Evolutionary conservation across 1,140 invertebrate genomes (phyloP), one percentile per base, ranked within the genome.

Genomic region (Aphelenchoides fujianensis): DNA sequence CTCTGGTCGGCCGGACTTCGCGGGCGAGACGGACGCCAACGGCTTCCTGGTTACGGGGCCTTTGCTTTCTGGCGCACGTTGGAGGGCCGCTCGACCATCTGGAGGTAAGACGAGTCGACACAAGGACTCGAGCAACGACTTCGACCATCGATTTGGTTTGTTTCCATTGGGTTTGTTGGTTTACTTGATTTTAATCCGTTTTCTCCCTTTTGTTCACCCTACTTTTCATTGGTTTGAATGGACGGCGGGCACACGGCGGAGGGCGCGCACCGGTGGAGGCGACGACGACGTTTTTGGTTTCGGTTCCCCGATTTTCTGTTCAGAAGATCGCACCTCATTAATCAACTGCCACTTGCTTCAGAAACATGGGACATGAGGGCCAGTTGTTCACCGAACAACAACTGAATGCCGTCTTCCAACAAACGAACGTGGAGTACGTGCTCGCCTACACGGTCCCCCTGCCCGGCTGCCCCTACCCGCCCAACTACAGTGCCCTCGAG

Each of bases 11-110:
- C 78, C 67, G n/a, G 53, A 75, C n/a, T 84, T 83, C 68, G 71
- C 82, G 34, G 86, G 86, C 36, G 74, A 82, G 63, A 81, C 79
- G 16, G 82, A 84, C 53, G 71, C 73, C 0, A 75, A 84, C 70
- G 86, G 86, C 12, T 77, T 79, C 54, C 85, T 87, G 0, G 73
- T 77, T 30, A 74, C 69, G 7, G 86, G 86, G 41, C 85, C 85
- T 86, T 84, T 57, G 77, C 79, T 19, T 84, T 70, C 53, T 84
- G 83, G 82, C 63, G 71, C 12, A 83, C 82, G 54, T 36, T 83
- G n/a, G 82, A 83, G 70, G 82, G 82, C 32, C 53, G 82, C 35
- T 31, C 66, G 3, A 68, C 69, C 27, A 83, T 83, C 74, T 64
- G 70, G 69, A 79, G 79, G 76, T 80, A 64, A 19, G 7, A 55